Base-by-base conservation (phyloP, 1,140 invertebrate species). In the Carposina sasakii region DNA sequence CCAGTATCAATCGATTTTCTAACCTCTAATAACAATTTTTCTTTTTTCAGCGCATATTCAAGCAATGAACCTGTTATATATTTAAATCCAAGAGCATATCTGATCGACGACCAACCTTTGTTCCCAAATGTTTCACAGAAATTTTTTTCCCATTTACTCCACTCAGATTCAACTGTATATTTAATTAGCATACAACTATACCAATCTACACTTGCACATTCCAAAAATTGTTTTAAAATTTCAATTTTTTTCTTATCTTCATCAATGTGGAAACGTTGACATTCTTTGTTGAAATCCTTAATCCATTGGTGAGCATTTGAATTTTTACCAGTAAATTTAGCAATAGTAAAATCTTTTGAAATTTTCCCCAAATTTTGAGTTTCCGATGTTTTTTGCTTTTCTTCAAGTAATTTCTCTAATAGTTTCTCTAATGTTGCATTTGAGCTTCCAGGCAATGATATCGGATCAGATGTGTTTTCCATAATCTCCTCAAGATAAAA, bases 251-350 rank as follows among this genome's bases (percentile, higher is more conserved):
- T 46, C 33, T 37, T 45, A 48, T 66, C 59, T 62, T 60, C 43
- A 12, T 26, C 17, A 21, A 71, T 61, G 8, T 61, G 9, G 16
- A 63, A 74, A 34, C 59, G 48, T 40, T 57, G 57, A 64, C 67
- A 72, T 55, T 68, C 55, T 40, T 46, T 67, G 17, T 62, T 49
- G 24, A 69, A 73, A 37, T 40, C 34, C n/a, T 68, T 55, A 37
- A 68, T 59, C 65, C 64, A 70, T 40, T 67, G 62, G 10, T 56
- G 23, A n/a, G 52, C 68, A 49, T 61, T 70, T 39, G 55, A 2
- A 36, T 43, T 60, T 56, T 54, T 63, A 1, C 54, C 23, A 33
- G 26, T 62, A 33, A 74, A 74, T 50, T 66, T 74, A 20, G 57
- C 51, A 36, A 52, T 49, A 22, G 52, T 36, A 48, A 44, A 44